Percentiles rank a stretch among this genome's conserved stretches.
Evolutionary conservation across 2,888 invertebrate genomes (phyloP).

Genomic region (Sarcophaga caerulescens): DNA sequence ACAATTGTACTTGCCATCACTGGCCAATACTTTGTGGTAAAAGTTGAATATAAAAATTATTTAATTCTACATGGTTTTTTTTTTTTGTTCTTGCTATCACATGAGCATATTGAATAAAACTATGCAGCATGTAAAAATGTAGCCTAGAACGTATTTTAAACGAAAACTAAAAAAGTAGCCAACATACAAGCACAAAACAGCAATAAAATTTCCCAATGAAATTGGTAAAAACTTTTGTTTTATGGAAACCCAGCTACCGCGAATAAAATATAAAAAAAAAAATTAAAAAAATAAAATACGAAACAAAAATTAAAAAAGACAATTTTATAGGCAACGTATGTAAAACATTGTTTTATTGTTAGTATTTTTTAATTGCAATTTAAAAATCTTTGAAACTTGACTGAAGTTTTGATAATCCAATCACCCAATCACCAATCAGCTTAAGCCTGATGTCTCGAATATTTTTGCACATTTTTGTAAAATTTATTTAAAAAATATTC

Average conservation of each 20-base stretch:
- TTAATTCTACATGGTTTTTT: no score
- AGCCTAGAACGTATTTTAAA: conserved; percentile 23
- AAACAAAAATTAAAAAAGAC: neutral
- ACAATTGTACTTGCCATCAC: no score
- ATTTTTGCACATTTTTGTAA: no score
- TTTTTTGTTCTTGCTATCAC: neutral
- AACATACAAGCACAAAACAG: conserved; percentile 29
- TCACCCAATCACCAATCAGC: no score
- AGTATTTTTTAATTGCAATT: neutral
- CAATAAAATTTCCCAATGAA: conserved; percentile 35
- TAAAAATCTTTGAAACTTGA: no score
- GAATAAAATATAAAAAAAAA: conserved; percentile 1
- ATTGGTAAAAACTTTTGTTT: neutral
- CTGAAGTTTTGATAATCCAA: no score
- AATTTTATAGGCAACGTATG: neutral
- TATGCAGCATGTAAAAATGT: conserved; percentile 27
- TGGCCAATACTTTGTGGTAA: no score
- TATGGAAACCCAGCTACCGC: conserved; percentile 11
- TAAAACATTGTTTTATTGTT: no score
- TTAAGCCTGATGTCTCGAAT: no score
- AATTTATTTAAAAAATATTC: no score
- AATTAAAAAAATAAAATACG: neutral
- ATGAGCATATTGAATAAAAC: conserved; percentile 35
- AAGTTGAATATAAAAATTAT: no score
- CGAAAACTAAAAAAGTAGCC: neutral